Percentiles rank a stretch among this genome's conserved stretches.
These are phyloP conservation scores for Bergia sp. DNA, from an alignment of 92 coral and sea anemone species.

Conservation along the genomic window DNA sequence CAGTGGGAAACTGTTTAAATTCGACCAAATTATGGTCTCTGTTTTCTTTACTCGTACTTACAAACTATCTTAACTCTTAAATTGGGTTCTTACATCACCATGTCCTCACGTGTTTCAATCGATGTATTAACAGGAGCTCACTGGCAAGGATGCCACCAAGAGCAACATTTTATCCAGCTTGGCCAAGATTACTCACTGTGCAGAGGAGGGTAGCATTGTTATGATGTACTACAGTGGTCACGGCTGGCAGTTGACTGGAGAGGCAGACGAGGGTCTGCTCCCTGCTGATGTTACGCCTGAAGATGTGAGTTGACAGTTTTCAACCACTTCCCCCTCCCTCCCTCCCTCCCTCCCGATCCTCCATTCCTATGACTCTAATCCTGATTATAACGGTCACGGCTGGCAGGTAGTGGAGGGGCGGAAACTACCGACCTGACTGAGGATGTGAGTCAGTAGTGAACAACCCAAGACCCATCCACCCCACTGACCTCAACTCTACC, in stretches of 20 bases:
- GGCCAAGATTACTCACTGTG: neutral
- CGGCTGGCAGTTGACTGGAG: slow-evolving; percentile 1
- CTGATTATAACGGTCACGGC: too few relatives aligned
- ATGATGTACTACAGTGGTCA: slow-evolving; percentile 35
- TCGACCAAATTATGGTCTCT: slow-evolving; percentile 1
- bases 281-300: slow-evolving; percentile 1
- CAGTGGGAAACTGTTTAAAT: slow-evolving; percentile 10
- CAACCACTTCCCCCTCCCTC: too few relatives aligned
- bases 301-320: slow-evolving; percentile 13
- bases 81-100: too few relatives aligned
- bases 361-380: too few relatives aligned
- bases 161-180: slow-evolving; percentile 7
- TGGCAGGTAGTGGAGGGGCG: neutral
- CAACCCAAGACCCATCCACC: neutral
- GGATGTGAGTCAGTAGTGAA: slow-evolving; percentile 8
- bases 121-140: neutral
- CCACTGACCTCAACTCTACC: too few relatives aligned
- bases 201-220: neutral
- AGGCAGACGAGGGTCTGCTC: slow-evolving; percentile 1
- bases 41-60: neutral
- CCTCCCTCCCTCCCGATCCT: too few relatives aligned
- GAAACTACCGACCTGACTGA: neutral
- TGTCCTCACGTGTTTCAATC: neutral
- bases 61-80: neutral
- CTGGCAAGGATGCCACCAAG: neutral